These are phyloP conservation scores for Corydoras sp. DNA, from an alignment of 2,113 vertebrate genomes.

Conservation along the genomic window DNA sequence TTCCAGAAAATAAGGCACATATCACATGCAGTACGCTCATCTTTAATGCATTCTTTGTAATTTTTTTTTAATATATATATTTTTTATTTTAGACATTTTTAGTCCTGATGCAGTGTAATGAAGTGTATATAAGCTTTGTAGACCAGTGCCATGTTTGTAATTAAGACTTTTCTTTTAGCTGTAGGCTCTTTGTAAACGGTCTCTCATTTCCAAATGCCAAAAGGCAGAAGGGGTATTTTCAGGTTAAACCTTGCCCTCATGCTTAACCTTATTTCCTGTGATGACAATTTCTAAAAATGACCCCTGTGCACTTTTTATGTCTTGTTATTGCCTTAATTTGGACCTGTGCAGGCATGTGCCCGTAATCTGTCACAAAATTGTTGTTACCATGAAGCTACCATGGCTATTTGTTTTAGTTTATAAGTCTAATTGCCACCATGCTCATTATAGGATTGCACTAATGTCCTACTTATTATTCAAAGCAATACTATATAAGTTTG, in stretches of 20 bases:
- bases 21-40: too few relatives aligned
- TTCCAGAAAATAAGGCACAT: too few relatives aligned
- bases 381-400: background rate
- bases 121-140: constrained; percentile 5
- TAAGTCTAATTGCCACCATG: too few relatives aligned
- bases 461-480: too few relatives aligned
- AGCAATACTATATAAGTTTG: too few relatives aligned
- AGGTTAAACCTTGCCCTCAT: constrained; percentile 23
- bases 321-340: background rate
- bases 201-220: constrained; percentile 8
- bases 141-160: constrained; percentile 9
- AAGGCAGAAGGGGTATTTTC: constrained; percentile 17
- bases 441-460: too few relatives aligned
- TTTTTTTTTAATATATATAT: too few relatives aligned
- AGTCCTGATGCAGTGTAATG: too few relatives aligned
- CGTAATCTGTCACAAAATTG: background rate
- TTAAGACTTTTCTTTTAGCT: background rate
- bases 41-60: too few relatives aligned
- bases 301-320: background rate
- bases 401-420: too few relatives aligned
- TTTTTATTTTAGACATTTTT: too few relatives aligned
- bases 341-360: background rate
- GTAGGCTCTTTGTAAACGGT: constrained; percentile 3
- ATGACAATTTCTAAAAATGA: background rate
- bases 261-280: constrained; percentile 12